Evolutionary conservation across 2,113 vertebrate species (phyloP).

Genomic region (Daubentonia madagascariensis): DNA sequence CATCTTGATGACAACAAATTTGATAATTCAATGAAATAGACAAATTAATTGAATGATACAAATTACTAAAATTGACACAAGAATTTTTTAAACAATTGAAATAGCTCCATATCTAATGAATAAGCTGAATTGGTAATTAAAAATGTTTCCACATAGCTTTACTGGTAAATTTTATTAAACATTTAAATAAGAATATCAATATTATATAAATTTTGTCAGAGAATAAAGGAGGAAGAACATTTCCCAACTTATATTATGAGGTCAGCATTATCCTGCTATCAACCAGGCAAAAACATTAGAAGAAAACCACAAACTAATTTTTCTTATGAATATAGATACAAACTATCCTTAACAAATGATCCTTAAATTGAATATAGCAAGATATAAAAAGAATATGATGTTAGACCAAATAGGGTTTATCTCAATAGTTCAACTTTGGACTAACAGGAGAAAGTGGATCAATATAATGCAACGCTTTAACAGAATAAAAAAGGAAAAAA

Average conservation of each 20-base stretch:
- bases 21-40: neutral
- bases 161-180: neutral
- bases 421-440: neutral
- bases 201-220: neutral
- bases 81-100: neutral
- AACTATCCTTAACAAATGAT: neutral
- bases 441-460: neutral
- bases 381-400: neutral
- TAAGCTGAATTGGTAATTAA: neutral
- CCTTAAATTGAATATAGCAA: neutral
- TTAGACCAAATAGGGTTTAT: neutral
- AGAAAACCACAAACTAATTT: neutral
- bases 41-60: neutral
- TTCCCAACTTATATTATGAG: neutral
- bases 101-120: neutral
- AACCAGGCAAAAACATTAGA: neutral
- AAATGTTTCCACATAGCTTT: neutral
- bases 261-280: neutral
- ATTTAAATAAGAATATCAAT: neutral
- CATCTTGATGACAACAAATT: neutral
- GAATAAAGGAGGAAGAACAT: neutral
- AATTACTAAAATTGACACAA: neutral
- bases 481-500: neutral
- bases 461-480: neutral
- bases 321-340: neutral